Percentiles rank a stretch among this genome's conserved stretches.
Evolutionary conservation across 2,113 vertebrate species (phyloP).

Genomic region (Setophaga kirtlandii): DNA sequence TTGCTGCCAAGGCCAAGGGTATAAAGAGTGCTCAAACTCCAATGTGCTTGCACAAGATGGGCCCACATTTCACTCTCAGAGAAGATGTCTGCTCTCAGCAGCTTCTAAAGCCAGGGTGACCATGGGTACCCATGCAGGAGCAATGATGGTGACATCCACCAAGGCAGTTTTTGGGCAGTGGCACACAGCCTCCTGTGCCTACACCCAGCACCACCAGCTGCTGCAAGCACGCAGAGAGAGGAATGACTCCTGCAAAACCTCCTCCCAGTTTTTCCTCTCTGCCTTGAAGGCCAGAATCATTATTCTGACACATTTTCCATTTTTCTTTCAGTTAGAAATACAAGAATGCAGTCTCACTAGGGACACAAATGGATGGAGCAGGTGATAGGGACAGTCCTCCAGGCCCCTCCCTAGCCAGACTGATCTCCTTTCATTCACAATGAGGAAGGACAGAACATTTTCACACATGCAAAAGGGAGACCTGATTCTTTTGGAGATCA

Average conservation of each 20-base stretch:
- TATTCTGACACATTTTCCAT: background rate
- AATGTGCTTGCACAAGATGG: background rate
- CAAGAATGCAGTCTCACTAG: background rate
- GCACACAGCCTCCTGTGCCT: fast-evolving
- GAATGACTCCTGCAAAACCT: background rate
- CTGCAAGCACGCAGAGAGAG: background rate
- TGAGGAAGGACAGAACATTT: background rate
- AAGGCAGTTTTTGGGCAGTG: background rate
- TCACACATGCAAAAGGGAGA: background rate
- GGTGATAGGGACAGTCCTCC: background rate
- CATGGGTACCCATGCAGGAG: fast-evolving
- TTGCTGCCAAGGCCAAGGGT: fast-evolving
- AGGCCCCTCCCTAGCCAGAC: background rate
- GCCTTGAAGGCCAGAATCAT: background rate
- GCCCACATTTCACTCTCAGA: background rate
- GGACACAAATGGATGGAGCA: fast-evolving
- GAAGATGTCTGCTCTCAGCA: background rate
- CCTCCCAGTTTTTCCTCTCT: background rate
- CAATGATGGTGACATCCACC: background rate
- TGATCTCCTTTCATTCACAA: background rate
- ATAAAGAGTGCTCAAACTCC: background rate
- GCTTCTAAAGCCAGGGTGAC: background rate
- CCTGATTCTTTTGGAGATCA: background rate
- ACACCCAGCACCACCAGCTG: background rate
- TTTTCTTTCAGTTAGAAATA: background rate